Evolutionary conservation across 2,113 vertebrate genomes (phyloP).

Genomic region (Chaetorhynchus papuensis): DNA sequence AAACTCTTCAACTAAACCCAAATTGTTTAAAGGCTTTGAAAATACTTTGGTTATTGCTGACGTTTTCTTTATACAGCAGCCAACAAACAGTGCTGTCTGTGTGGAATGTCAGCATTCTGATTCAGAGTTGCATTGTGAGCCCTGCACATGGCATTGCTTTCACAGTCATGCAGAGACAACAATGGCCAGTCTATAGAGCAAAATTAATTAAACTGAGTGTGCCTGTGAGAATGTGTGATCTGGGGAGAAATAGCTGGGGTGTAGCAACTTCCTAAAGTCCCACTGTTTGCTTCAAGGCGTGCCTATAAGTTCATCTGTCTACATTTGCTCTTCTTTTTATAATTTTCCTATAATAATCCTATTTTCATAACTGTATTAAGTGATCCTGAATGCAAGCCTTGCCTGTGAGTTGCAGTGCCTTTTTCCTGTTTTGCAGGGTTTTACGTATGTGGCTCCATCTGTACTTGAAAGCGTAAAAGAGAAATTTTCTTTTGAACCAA

Average conservation of each 20-base stretch:
- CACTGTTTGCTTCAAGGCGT: background rate
- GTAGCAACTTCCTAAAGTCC: background rate
- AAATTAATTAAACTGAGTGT: background rate
- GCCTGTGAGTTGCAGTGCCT: background rate
- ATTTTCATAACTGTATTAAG: background rate
- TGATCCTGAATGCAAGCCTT: background rate
- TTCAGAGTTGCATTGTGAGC: background rate
- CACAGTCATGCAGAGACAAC: background rate
- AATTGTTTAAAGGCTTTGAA: background rate
- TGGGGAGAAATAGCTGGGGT: background rate
- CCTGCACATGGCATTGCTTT: background rate
- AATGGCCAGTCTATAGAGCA: background rate
- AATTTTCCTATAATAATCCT: background rate
- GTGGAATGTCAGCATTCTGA: background rate
- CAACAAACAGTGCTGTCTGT: background rate
- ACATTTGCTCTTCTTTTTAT: background rate
- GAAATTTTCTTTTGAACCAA: slow-evolving; percentile 97
- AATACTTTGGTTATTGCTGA: background rate
- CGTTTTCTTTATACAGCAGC: background rate
- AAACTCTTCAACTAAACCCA: background rate
- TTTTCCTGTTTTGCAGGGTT: slow-evolving; percentile 80
- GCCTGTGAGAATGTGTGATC: background rate
- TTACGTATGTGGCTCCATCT: slow-evolving; percentile 98
- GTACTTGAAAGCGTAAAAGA: slow-evolving; percentile 98
- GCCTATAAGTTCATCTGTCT: background rate